Evolutionary conservation across 2,113 vertebrate genomes (phyloP).

Genomic region (Gorsachius goisagi): DNA sequence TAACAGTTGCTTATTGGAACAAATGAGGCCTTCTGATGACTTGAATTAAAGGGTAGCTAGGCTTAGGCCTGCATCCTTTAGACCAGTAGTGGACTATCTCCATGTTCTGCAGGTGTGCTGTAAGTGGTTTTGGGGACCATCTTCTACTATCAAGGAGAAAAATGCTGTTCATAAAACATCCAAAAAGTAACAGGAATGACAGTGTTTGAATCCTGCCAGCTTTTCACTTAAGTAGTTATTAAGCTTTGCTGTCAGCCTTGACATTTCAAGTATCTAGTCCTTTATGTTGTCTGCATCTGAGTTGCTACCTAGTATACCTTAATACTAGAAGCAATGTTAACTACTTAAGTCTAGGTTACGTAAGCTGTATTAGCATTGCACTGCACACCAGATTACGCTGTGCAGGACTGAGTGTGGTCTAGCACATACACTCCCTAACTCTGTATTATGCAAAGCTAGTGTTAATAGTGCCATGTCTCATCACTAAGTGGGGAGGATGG

Average conservation of each 20-base stretch:
- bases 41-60: neutral
- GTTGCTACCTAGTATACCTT: neutral
- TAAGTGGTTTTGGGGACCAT: neutral
- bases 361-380: neutral
- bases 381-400: neutral
- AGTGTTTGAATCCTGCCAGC: neutral
- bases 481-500: neutral
- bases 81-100: neutral
- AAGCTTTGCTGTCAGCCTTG: neutral
- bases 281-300: neutral
- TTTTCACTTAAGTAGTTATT: neutral
- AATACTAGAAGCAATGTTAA: neutral
- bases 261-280: neutral
- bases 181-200: neutral
- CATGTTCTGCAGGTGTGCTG: neutral
- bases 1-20: neutral
- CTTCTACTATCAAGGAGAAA: neutral
- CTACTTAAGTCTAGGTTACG: neutral
- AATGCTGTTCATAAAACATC: neutral
- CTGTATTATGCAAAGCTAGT: neutral
- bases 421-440: neutral
- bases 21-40: neutral
- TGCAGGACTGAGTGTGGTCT: too few relatives aligned
- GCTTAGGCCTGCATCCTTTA: neutral
- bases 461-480: neutral